These are phyloP conservation scores for Triplophysa yarkandensis DNA, from an alignment of 2,797 vertebrate genomes.

Conservation along the genomic window DNA sequence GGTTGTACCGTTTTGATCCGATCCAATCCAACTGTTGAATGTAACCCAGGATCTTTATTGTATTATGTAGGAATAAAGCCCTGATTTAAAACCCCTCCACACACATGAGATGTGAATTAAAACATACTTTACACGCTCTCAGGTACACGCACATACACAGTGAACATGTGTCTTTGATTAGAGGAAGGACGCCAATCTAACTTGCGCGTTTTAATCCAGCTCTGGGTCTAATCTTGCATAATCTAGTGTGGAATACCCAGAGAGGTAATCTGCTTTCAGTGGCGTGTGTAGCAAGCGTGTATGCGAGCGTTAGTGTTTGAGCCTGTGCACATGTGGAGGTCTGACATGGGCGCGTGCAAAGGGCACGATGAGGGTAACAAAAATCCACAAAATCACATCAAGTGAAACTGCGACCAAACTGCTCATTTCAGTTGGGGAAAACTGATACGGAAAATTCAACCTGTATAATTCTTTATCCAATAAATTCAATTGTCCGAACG, in stretches of 20 bases:
- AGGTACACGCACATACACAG: slow-evolving; percentile 33
- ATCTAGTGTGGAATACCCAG: slow-evolving; percentile 59
- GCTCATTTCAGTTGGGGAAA: slow-evolving; percentile 14
- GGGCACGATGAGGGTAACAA: slow-evolving; percentile 41
- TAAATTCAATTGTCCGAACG: slow-evolving; percentile 2
- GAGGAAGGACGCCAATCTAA: slow-evolving; percentile 54
- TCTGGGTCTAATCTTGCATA: slow-evolving; percentile 59
- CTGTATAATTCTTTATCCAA: not conserved
- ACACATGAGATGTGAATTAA: slow-evolving; percentile 8
- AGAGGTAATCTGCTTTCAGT: slow-evolving; percentile 56
- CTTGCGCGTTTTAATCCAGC: slow-evolving; percentile 56
- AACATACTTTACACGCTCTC: slow-evolving; percentile 17
- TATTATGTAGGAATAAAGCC: not conserved
- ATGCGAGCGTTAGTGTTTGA: slow-evolving; percentile 30
- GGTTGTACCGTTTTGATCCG: too few relatives aligned
- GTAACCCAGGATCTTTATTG: not conserved
- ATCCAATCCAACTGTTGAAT: too few relatives aligned
- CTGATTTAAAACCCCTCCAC: not conserved
- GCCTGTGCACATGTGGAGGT: slow-evolving; percentile 1
- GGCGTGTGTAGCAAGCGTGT: slow-evolving; percentile 43
- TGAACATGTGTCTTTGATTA: slow-evolving; percentile 58
- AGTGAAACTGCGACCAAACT: slow-evolving; percentile 39
- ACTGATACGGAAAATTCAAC: not conserved
- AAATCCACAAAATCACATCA: slow-evolving; percentile 41
- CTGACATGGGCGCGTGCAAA: slow-evolving; percentile 25